Evolutionary conservation across 2,888 invertebrate genomes (phyloP), one percentile per base, ranked within the genome.

Genomic region (Drosophila multiciliata): DNA sequence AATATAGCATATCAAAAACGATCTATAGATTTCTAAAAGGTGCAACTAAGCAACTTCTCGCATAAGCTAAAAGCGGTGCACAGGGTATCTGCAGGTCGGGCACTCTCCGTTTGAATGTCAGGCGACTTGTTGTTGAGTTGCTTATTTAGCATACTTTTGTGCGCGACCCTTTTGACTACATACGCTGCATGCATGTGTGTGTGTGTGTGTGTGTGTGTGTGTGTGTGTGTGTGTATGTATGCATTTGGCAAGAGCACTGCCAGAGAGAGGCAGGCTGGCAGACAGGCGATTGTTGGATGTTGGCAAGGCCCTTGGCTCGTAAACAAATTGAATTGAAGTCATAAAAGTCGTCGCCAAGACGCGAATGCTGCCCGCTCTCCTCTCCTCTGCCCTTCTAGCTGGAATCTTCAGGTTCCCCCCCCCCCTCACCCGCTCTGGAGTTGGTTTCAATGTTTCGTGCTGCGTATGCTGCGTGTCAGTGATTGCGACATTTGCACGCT

Each of bases 301-400:
- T 68, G 45, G 62, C 75, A 49, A 60, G 70, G 62, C 66, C 75
- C 83, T 76, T 84, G 83, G 78, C 87, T 87, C 87, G 87, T 87
- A 89, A 87, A 87, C 87, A 87, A 87, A 87, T 87, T 87, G 87
- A 89, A 89, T 89, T 88, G 87, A 88, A 88, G 87, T 87, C 87
- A 88, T 87, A 88, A 87, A 87, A 87, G 89, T 87, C 82, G 82
- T 83, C 77, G 76, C 82, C 89, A 68, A 90, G 78, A 77, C 67
- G 81, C 81, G 80, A 76, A 72, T 67, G 72, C 71, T 62, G 77
- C 71, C 71, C 50, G 54, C 75, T 50, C 57, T 42, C 42, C 49
- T 40, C n/a, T 12, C 26, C 35, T 23, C 2, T 23, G 1, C 60
- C 49, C 55, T 11, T n/a, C 45, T 45, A 45, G 23, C 7, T 45